Percentiles rank a stretch among this genome's conserved stretches.
Evolutionary conservation across 1,140 invertebrate genomes (phyloP).

Genomic region (Hyles vespertilio): DNA sequence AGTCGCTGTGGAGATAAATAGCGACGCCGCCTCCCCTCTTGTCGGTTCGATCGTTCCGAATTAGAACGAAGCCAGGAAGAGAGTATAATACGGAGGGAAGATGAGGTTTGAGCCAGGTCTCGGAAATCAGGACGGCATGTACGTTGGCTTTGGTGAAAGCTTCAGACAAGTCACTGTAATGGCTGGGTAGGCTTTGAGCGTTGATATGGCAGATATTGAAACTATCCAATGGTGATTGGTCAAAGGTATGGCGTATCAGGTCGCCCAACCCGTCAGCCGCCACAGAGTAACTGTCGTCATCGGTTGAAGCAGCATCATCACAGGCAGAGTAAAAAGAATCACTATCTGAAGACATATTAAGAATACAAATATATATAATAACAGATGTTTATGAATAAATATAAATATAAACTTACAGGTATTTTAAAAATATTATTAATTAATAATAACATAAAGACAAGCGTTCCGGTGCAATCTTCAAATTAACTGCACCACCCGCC

Average conservation of each 20-base stretch:
- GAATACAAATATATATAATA: too few relatives aligned
- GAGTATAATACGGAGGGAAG: slow-evolving; percentile 14
- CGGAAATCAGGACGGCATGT: slow-evolving; percentile 15
- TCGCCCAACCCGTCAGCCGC: background rate
- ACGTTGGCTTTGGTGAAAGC: slow-evolving; percentile 3
- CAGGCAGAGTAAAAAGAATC: slow-evolving; percentile 1
- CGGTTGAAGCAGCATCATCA: background rate
- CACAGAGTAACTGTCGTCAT: background rate
- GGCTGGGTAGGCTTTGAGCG: slow-evolving; percentile 11
- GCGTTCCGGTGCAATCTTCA: too few relatives aligned
- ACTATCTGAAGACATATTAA: background rate
- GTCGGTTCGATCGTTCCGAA: slow-evolving; percentile 19
- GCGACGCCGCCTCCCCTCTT: slow-evolving; percentile 18
- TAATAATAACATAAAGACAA: too few relatives aligned
- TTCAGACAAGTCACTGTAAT: too few relatives aligned
- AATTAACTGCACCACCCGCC: too few relatives aligned
- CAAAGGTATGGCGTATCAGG: background rate
- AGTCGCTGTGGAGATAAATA: slow-evolving; percentile 13
- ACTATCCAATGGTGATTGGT: background rate
- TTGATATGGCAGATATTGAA: slow-evolving; percentile 18
- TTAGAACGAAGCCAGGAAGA: slow-evolving; percentile 15
- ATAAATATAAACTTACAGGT: too few relatives aligned
- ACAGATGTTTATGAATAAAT: too few relatives aligned
- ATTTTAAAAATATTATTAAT: too few relatives aligned
- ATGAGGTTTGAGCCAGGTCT: slow-evolving; percentile 18